Base-by-base conservation (phyloP, 2,797 vertebrate genomes). In the Apogon talboti region DNA sequence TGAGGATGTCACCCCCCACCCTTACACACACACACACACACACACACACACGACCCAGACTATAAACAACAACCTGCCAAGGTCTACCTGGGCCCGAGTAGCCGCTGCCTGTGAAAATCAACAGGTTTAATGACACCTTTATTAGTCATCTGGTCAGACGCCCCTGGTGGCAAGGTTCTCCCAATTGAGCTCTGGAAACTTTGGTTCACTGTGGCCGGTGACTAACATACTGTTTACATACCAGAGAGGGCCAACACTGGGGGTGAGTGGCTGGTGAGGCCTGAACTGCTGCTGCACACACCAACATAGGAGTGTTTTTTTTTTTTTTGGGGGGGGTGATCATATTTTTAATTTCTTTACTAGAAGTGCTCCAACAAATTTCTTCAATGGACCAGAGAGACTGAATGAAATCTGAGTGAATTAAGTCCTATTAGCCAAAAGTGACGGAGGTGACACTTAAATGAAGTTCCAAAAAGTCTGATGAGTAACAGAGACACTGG, bases 161-260 rank as follows among this genome's bases (percentile, higher is more conserved):
- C 54, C 78, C 53, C 77, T 79, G 82, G 87, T 86, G 85, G 87
- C 76, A 54, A 46, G 15, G 59, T 74, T 74, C 82, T 83, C 77
- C 78, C 79, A 83, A 73, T 65, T 52, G 71, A 88, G 78, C 75
- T 72, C 65, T 93, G 92, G 93, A 94, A 94, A 93, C 72, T 90
- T 40, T 78, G 89, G 86, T 84, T 94, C 90, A 93, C 87, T 71
- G 72, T n/a, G 85, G 63, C 55, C 54, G 21, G 54, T 84, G 87
- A 83, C 83, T 71, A 66, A 78, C 45, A 15, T 72, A 14, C 58
- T 92, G 91, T 91, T 90, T 88, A 83, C 86, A 86, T 90, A 87
- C 86, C 84, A 83, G 66, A 86, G 83, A 76, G 73, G 73, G 81
- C 86, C 84, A 76, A 53, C 64, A 18, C 51, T 53, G 66, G 74